Evolutionary conservation across 2,888 invertebrate genomes (phyloP).

Genomic region (Xestia ashworthii): DNA sequence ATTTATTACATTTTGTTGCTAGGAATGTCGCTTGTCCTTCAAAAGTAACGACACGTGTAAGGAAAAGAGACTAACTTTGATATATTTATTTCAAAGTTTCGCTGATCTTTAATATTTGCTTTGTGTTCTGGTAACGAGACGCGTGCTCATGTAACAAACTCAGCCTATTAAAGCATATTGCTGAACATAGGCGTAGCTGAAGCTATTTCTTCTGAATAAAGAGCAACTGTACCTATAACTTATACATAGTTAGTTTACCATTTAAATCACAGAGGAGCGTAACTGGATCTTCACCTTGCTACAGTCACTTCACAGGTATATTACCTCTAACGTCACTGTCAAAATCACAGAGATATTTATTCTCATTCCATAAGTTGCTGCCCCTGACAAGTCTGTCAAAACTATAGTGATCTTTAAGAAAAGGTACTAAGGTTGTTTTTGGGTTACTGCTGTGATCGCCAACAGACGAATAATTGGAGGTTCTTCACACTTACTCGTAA

Average conservation of each 20-base stretch:
- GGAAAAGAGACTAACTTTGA: slow-evolving; percentile 49
- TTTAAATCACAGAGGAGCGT: not conserved
- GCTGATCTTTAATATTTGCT: slow-evolving; percentile 46
- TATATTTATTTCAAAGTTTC: slow-evolving; percentile 53
- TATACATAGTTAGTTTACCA: not conserved
- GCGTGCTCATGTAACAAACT: slow-evolving; percentile 41
- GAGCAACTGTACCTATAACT: not conserved
- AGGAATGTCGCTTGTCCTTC: slow-evolving; percentile 47
- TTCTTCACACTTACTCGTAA: no score
- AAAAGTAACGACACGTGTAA: slow-evolving; percentile 56
- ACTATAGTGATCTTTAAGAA: not conserved
- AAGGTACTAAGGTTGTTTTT: not conserved
- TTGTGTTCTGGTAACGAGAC: slow-evolving; percentile 31
- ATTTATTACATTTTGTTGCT: slow-evolving; percentile 50
- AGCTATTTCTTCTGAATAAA: slow-evolving; percentile 13
- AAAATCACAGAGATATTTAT: not conserved
- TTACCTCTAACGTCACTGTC: not conserved
- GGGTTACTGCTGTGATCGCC: not conserved
- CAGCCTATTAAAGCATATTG: slow-evolving; percentile 11
- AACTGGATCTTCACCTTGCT: not conserved
- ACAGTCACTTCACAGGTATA: not conserved
- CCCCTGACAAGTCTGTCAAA: not conserved
- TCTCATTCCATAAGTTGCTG: not conserved
- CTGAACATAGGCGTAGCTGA: not conserved
- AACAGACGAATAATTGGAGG: not conserved